These are phyloP conservation scores for Phalera bucephala DNA, from an alignment of 2,888 invertebrate genomes.

Conservation along the genomic window DNA sequence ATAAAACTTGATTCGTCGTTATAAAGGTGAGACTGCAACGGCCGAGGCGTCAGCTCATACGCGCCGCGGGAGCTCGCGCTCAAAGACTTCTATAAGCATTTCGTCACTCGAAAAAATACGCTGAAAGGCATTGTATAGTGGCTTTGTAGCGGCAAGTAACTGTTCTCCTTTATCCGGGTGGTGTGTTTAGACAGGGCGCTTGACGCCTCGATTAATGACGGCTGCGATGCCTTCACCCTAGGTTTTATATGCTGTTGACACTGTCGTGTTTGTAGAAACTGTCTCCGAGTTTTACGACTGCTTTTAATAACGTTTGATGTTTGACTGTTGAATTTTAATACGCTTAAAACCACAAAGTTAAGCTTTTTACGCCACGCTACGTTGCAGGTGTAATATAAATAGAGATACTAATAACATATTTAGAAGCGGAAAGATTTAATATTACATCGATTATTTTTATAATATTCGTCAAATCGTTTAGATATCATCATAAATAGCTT, in stretches of 20 bases:
- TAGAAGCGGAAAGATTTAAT: neutral
- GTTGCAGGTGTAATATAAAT: constrained; percentile 1
- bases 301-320: constrained; percentile 19
- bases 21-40: constrained; percentile 37
- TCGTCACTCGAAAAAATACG: constrained; percentile 66
- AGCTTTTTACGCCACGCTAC: constrained; percentile 9
- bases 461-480: neutral
- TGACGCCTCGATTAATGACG: constrained; percentile 67
- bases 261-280: constrained; percentile 43
- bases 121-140: constrained; percentile 63
- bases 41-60: constrained; percentile 23
- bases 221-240: constrained; percentile 26
- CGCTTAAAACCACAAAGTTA: constrained; percentile 16
- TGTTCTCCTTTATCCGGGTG: constrained; percentile 57
- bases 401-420: neutral
- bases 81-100: constrained; percentile 63
- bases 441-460: neutral
- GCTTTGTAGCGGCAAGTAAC: constrained; percentile 57
- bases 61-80: constrained; percentile 56
- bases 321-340: constrained; percentile 23
- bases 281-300: constrained; percentile 28
- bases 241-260: constrained; percentile 41
- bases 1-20: constrained; percentile 30
- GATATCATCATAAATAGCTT: neutral
- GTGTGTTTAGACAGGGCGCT: constrained; percentile 61